A percentile compares a stretch with the other conserved stretches of the same genome.
Evolutionary conservation across 2,797 vertebrate genomes (phyloP).

Genomic region (Naso thynnoides): DNA sequence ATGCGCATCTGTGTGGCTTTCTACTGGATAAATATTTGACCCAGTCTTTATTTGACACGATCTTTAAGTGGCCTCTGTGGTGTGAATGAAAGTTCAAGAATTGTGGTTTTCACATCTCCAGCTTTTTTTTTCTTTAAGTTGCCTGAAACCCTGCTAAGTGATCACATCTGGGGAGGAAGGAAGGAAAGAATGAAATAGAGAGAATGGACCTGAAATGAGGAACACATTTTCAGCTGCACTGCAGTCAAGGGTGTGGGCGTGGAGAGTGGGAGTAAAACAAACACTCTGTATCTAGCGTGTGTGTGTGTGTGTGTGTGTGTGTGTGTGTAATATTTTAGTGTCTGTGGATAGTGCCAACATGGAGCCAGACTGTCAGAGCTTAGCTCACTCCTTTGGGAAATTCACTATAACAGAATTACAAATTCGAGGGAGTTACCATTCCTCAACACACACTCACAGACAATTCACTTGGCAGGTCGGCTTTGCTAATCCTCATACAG

Average conservation of each 20-base stretch:
- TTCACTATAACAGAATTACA: constrained; percentile 64
- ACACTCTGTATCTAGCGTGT: constrained; percentile 49
- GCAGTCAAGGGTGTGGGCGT: constrained; percentile 75
- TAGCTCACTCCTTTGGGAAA: constrained; percentile 53
- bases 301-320: neutral
- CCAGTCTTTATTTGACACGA: constrained; percentile 1
- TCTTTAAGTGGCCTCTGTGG: constrained; percentile 15
- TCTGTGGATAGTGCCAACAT: constrained; percentile 45
- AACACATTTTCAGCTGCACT: constrained; percentile 80
- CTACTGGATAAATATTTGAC: constrained; percentile 7
- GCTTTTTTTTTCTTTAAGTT: too few relatives aligned
- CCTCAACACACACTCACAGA: constrained; percentile 23
- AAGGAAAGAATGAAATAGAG: constrained; percentile 52
- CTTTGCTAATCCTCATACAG: constrained; percentile 58
- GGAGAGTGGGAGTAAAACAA: constrained; percentile 75
- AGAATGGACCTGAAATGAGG: constrained; percentile 70
- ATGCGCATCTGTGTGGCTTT: neutral
- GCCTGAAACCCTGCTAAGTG: constrained; percentile 23
- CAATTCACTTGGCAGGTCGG: constrained; percentile 37
- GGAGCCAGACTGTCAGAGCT: constrained; percentile 46
- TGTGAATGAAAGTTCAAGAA: constrained; percentile 33
- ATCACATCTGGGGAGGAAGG: constrained; percentile 54
- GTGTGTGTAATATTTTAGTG: constrained; percentile 2
- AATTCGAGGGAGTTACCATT: constrained; percentile 67
- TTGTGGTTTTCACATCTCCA: constrained; percentile 6